A percentile compares a stretch with the other conserved stretches of the same genome.
These are phyloP conservation scores for Pelecanoides urinatrix DNA, from an alignment of 2,113 vertebrate genomes.

Conservation along the genomic window DNA sequence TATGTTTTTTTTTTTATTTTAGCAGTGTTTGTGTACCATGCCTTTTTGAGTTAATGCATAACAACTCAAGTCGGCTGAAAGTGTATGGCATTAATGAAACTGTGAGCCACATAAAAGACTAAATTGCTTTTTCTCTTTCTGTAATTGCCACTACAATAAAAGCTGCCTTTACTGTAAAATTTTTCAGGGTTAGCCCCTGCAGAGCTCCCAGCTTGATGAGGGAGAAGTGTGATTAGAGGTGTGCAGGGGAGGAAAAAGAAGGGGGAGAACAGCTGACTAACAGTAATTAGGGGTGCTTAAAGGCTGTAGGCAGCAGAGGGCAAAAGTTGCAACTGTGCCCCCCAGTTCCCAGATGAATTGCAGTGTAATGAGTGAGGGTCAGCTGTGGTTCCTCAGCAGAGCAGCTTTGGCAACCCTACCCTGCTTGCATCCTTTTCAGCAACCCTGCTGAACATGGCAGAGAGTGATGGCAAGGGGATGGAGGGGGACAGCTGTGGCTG, in stretches of 20 bases:
- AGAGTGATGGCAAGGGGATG: background rate
- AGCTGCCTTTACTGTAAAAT: conserved; percentile 26
- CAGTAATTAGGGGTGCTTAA: background rate
- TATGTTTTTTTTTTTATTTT: conserved; percentile 11
- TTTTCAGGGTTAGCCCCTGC: conserved; percentile 41
- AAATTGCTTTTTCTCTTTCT: conserved; percentile 57
- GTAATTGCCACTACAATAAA: conserved; percentile 50
- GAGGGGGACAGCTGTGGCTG: background rate
- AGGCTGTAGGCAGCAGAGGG: background rate
- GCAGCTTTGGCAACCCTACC: background rate
- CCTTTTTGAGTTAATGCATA: conserved; percentile 7
- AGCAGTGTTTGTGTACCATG: background rate
- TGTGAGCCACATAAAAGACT: conserved; percentile 28
- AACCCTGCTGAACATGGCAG: background rate
- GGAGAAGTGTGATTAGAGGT: conserved; percentile 13
- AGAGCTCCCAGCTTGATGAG: conserved; percentile 6
- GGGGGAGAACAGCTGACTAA: background rate
- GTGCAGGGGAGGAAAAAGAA: background rate
- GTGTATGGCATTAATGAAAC: conserved; percentile 41
- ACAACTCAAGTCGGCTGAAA: background rate
- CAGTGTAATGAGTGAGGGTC: background rate
- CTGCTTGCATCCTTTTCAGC: background rate
- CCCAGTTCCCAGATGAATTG: background rate
- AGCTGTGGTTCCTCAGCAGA: background rate
- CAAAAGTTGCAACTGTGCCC: background rate